Conservation (phyloP, 1,140 invertebrate species). For the Hermetia illucens region DNA sequence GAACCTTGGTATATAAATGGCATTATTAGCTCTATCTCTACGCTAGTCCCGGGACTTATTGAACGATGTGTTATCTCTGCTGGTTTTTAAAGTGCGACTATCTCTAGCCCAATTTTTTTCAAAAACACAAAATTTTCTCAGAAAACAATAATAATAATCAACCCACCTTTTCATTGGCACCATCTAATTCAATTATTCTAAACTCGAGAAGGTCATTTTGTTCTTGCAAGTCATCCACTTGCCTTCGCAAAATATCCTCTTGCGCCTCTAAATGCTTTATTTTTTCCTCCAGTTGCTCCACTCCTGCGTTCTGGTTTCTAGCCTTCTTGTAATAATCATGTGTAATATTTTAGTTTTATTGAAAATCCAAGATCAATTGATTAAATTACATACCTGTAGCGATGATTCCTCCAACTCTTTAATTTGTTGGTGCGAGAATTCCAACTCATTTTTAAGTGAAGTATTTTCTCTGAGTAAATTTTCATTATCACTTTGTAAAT, state of each 20-base stretch:
- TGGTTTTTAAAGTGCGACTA: no score
- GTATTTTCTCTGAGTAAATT: conserved; percentile 24
- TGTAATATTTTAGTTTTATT: no score
- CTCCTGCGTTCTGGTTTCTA: no score
- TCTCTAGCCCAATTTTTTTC: no score
- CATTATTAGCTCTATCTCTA: no score
- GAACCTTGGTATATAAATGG: no score
- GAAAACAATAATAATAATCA: no score
- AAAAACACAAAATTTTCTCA: no score
- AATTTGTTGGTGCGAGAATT: conserved; percentile 26
- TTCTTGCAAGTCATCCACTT: conserved; percentile 33
- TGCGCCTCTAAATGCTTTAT: conserved; percentile 27
- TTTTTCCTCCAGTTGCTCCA: conserved; percentile 22
- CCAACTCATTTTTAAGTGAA: conserved; percentile 18
- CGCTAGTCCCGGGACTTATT: no score
- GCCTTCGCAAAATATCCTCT: conserved; percentile 26
- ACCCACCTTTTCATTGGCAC: conserved; percentile 25
- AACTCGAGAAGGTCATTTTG: conserved; percentile 40
- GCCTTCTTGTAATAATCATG: no score
- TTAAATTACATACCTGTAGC: conserved; percentile 14
- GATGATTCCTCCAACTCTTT: conserved; percentile 17
- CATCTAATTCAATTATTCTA: conserved; percentile 36
- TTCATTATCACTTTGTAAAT: conserved; percentile 28
- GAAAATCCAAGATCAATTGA: no score
- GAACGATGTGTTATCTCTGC: no score